Conservation (phyloP, 2,113 vertebrate species). For the Leucopsar rothschildi region DNA sequence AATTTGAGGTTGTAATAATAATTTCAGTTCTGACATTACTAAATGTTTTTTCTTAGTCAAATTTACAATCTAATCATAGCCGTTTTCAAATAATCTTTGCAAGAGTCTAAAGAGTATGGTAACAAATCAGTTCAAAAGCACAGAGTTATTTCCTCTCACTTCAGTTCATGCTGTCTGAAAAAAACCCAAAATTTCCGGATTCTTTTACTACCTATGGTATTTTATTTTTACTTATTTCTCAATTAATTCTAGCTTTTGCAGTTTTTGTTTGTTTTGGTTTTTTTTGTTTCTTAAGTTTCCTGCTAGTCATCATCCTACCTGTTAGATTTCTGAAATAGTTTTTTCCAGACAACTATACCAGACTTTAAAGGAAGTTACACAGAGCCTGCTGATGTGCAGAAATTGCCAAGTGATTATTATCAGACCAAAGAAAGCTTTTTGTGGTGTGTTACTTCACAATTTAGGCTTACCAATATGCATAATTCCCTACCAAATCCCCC, state of each 20-base stretch:
- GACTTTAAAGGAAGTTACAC: neutral
- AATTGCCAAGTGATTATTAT: neutral
- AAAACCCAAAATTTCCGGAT: neutral
- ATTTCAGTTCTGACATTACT: neutral
- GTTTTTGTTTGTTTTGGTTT: rapidly evolving
- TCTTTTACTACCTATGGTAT: neutral
- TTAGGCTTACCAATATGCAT: neutral
- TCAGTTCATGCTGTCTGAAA: neutral
- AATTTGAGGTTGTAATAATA: neutral
- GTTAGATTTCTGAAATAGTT: neutral
- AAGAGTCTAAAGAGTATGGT: neutral
- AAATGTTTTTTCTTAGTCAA: neutral
- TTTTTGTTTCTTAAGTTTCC: rapidly evolving
- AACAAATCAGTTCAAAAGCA: neutral
- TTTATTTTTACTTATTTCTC: neutral
- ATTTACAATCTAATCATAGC: neutral
- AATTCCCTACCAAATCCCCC: neutral
- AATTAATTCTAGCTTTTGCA: neutral
- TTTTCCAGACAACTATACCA: neutral
- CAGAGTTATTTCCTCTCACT: neutral
- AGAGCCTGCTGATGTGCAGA: rapidly evolving
- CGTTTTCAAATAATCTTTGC: neutral
- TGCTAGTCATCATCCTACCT: neutral
- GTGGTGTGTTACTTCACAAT: neutral
- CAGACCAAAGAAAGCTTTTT: neutral